Evolutionary conservation across 2,113 vertebrate genomes (phyloP), one percentile per base, ranked within the genome.

Genomic region (Stigmatopora nigra): DNA sequence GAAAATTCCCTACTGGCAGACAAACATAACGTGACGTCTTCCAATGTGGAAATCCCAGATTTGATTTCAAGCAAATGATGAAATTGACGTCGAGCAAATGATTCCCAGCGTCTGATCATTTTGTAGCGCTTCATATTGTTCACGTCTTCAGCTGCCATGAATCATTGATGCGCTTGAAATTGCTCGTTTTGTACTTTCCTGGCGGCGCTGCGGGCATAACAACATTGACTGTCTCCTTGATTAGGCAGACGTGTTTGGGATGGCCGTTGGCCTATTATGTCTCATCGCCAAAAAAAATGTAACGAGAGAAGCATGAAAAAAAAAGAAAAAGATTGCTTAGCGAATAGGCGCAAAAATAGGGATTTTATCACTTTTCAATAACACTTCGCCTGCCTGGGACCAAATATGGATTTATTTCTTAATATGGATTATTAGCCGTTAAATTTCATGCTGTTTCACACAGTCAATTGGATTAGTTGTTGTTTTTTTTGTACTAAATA

Each of bases 111-210:
- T 56, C 76, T 31, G 77, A 63, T 74, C 61, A 78, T 66, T 78
- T 25, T 76, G n/a, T 44, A 47, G 68, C 68, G n/a, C 7, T 41
- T n/a, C 58, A 67, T 77, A 77, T 68, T 62, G 63, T 74, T 76
- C 65, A 77, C 69, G 67, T 44, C 78, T 79, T 76, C 55, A 71
- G 61, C 52, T 36, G 57, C 19, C 70, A 75, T 81, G n/a, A 46
- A 79, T 82, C 70, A 77, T 79, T 77, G 31, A 73, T 77, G 74
- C 11, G 20, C 74, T 59, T 71, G 62, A 76, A 78, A 70, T 71
- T 1, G 2, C 65, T 13, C 48, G 49, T 68, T 77, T 75, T 78
- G 77, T 80, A 78, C 70, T 66, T 47, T 38, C 53, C 35, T 38
- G 36, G 36, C 45, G 36, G 36, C 38, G 58, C 58, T 36, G 17